Evolutionary conservation across 2,113 vertebrate genomes (phyloP).

Genomic region (Dissostichus mawsoni): DNA sequence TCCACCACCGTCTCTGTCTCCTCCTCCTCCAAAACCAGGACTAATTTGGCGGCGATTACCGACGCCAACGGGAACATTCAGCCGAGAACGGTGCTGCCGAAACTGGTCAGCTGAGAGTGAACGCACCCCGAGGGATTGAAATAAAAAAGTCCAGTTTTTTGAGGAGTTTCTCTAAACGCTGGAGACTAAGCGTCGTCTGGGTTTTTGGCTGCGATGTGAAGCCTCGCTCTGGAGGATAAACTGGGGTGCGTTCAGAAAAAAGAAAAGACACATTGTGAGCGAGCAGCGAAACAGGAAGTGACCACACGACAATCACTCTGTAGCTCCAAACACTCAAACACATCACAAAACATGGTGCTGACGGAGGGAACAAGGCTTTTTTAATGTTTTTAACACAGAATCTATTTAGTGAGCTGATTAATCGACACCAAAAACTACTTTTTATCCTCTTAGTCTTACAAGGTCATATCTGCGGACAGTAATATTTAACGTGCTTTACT

Average conservation of each 20-base stretch:
- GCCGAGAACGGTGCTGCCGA: constrained; percentile 97
- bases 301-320: constrained; percentile 52
- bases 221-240: background rate
- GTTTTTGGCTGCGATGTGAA: constrained; percentile 9
- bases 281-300: constrained; percentile 29
- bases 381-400: constrained; percentile 68
- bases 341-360: constrained; percentile 67
- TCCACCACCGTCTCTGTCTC: constrained; percentile 82
- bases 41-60: constrained; percentile 96
- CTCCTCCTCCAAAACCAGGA: constrained; percentile 95
- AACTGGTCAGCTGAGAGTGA: constrained; percentile 93
- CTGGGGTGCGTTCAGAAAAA: constrained; percentile 34
- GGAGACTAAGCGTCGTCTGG: background rate
- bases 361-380: constrained; percentile 92
- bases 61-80: constrained; percentile 99
- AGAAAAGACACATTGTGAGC: constrained; percentile 18
- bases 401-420: constrained; percentile 27
- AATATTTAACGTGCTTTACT: background rate
- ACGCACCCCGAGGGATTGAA: constrained; percentile 42
- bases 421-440: constrained; percentile 52
- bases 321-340: constrained; percentile 67
- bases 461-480: constrained; percentile 12
- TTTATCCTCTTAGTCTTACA: constrained; percentile 36
- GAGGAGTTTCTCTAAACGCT: constrained; percentile 28
- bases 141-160: constrained; percentile 51